These are phyloP conservation scores for Notodonta dromedarius DNA, from an alignment of 2,888 invertebrate genomes.

Conservation along the genomic window DNA sequence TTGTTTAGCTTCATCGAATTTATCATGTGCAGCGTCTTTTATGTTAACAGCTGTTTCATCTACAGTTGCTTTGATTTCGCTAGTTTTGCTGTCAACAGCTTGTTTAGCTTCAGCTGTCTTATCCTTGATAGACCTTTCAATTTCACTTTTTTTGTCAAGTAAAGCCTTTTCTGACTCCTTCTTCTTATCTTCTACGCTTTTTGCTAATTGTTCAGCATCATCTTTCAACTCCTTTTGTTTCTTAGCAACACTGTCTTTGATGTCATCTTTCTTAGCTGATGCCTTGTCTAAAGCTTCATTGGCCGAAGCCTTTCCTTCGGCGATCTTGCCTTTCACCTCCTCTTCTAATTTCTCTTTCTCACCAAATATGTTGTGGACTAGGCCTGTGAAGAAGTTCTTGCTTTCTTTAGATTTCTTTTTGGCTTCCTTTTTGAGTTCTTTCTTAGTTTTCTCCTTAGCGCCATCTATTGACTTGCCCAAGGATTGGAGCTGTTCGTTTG, in stretches of 20 bases:
- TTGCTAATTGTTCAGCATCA: slow-evolving; percentile 44
- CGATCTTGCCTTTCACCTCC: slow-evolving; percentile 66
- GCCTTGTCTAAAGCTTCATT: slow-evolving; percentile 63
- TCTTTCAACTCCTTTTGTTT: slow-evolving; percentile 58
- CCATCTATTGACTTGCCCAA: slow-evolving; percentile 60
- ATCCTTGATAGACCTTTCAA: slow-evolving; percentile 48
- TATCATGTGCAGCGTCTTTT: slow-evolving; percentile 39
- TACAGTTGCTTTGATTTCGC: slow-evolving; percentile 46
- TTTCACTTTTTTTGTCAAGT: slow-evolving; percentile 47
- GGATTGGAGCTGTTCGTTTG: slow-evolving; percentile 60
- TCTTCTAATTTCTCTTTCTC: slow-evolving; percentile 77
- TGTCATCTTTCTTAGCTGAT: slow-evolving; percentile 61
- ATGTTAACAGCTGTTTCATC: slow-evolving; percentile 50
- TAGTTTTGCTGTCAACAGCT: slow-evolving; percentile 39
- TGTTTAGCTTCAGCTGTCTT: slow-evolving; percentile 46
- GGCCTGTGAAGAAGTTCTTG: slow-evolving; percentile 73
- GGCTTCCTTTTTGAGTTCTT: slow-evolving; percentile 59
- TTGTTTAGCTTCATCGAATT: slow-evolving; percentile 29
- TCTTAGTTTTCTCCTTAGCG: slow-evolving; percentile 60
- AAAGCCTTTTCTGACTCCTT: slow-evolving; percentile 50
- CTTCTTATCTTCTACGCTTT: slow-evolving; percentile 49
- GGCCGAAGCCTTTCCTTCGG: slow-evolving; percentile 68
- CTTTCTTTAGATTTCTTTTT: slow-evolving; percentile 78
- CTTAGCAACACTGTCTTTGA: slow-evolving; percentile 54
- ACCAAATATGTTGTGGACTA: slow-evolving; percentile 75